Conservation (phyloP, 2,113 vertebrate species). For the Poecilia latipinna region DNA sequence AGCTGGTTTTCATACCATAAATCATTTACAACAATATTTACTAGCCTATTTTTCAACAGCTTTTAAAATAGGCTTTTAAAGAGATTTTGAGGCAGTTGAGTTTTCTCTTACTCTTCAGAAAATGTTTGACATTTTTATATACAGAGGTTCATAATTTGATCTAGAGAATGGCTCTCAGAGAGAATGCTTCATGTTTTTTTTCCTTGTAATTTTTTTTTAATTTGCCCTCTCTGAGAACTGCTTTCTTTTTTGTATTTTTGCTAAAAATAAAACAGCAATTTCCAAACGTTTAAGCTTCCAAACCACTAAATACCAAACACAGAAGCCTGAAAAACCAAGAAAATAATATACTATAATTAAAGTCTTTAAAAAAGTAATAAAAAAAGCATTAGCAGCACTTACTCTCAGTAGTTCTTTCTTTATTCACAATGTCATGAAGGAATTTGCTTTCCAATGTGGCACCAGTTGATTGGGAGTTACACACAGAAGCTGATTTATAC, state of each 20-base stretch:
- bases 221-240: too few species aligned
- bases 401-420: neutral
- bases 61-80: too few species aligned
- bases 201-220: too few species aligned
- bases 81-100: too few species aligned
- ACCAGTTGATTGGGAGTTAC: neutral
- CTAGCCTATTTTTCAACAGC: too few species aligned
- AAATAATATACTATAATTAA: neutral
- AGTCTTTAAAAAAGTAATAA: neutral
- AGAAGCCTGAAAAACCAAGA: neutral
- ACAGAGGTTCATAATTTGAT: too few species aligned
- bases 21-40: too few species aligned
- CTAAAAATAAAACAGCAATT: neutral
- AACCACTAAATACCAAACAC: neutral
- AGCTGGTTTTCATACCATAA: too few species aligned
- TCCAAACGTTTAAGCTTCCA: neutral
- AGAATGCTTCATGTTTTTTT: too few species aligned
- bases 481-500: neutral
- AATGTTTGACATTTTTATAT: too few species aligned
- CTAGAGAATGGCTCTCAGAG: too few species aligned
- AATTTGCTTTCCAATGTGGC: neutral
- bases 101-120: too few species aligned
- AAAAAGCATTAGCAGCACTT: neutral
- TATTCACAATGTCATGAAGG: neutral
- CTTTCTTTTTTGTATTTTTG: neutral